Base-by-base conservation (phyloP, 1,140 invertebrate species). In the Atta texana region DNA sequence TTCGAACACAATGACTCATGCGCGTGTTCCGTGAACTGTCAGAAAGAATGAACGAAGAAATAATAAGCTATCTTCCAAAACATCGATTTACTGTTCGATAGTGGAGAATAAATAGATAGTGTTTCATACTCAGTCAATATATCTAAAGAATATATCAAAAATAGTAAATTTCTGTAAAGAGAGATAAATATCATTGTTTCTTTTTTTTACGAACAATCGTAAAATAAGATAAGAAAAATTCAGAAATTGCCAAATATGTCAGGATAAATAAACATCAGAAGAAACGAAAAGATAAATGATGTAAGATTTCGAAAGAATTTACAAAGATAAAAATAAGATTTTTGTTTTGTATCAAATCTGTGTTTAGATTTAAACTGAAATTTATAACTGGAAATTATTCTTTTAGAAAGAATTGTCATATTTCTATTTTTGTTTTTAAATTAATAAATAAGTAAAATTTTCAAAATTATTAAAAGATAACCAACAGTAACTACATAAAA, bases 401-500 rank as follows among this genome's bases (percentile, higher is more conserved):
- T 24, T 51, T 31, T 2, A 61, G 3, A 61, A 61, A 61, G 1
- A 44, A 44, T 10, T 44, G 8, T 44, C 8, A 18, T 16, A n/a
- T 31, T 2, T 31, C 5, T 34, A 34, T 34, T 2, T 12, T n/a
- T 34, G 4, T 57, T 24, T 57, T 21, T 75, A 7, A 74, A 74
- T 57, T 74, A 34, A 55, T 74, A 74, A 74, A 55, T 57, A 31
- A 31, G 10, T 49, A 72, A 53, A 72, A 12, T 53, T 53, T 53
- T 18, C 39, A 5, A 51, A 24, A 71, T 51, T 31, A 53, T 5
- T 53, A 74, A 57, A 39, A 24, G 28, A 12, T 7, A 2, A 55
- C 8, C 16, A 57, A 51, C 10, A 55, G 12, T 16, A 21, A 75
- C 21, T 75, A 55, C 14, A 53, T 10, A 53, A 55, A 55, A 75